These are phyloP conservation scores for Rhingia rostrata DNA, from an alignment of 2,888 invertebrate genomes.

Conservation along the genomic window DNA sequence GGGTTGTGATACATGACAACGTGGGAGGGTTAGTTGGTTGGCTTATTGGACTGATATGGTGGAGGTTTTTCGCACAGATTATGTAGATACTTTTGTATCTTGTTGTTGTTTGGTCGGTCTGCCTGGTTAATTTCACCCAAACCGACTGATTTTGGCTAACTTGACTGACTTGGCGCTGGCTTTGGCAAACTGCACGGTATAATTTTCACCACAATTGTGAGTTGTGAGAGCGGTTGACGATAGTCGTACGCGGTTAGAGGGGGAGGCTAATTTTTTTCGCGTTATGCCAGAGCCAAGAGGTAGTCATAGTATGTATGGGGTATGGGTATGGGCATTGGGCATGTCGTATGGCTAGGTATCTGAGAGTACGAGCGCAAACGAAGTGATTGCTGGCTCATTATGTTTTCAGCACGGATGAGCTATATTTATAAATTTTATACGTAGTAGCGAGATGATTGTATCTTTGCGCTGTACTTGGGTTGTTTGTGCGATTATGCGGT, in stretches of 20 bases:
- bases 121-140: constrained; percentile 37
- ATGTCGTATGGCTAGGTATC: background rate
- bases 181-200: constrained; percentile 27
- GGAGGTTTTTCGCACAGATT: constrained; percentile 34
- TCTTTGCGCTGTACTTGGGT: constrained; percentile 38
- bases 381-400: constrained; percentile 72
- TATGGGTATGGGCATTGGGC: too few relatives aligned
- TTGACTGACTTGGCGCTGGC: constrained; percentile 15
- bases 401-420: constrained; percentile 69
- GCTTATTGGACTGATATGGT: constrained; percentile 62
- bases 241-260: background rate
- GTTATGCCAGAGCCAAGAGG: constrained; percentile 35
- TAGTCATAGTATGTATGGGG: constrained; percentile 7
- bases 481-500: constrained; percentile 56
- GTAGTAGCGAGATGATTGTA: constrained; percentile 68
- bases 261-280: constrained; percentile 41
- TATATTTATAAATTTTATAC: constrained; percentile 70
- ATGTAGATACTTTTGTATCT: constrained; percentile 22
- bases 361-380: constrained; percentile 26
- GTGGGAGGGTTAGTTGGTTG: constrained; percentile 60
- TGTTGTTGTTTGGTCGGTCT: constrained; percentile 8
- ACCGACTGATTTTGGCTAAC: constrained; percentile 51
- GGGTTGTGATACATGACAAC: constrained; percentile 38
- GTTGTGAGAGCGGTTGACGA: constrained; percentile 8
- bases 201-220: constrained; percentile 35